Evolutionary conservation across 2,888 invertebrate genomes (phyloP), one percentile per base, ranked within the genome.

Genomic region (Taphrorychus bicolor): DNA sequence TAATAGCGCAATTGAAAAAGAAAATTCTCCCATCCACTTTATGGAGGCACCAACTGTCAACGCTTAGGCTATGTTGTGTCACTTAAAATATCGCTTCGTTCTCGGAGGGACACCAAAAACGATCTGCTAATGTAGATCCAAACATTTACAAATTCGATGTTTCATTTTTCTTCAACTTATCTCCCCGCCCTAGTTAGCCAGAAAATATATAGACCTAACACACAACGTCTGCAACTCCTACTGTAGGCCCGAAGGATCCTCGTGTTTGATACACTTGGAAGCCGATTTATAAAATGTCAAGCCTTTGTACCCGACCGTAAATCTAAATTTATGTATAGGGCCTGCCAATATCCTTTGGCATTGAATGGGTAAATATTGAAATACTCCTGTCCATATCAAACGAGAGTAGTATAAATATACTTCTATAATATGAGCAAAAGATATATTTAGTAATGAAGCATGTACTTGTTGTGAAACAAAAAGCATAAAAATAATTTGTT

Each of bases 231-330:
- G 7, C 32, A 32, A 11, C 32, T 32, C 32, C 32, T 32, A n/a
- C 32, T 32, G 7, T 11, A 32, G 11, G 32, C 3, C 3, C 11
- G 32, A 32, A 32, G 3, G 32, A 32, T 32, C 32, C 32, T 32
- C 32, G 32, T 32, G 32, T 9, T 32, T n/a, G n/a, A n/a, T 7
- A 32, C 32, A 32, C 45, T 9, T 9, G 21, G 45, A 45, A 23
- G 45, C 42, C 21, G 22, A 58, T 58, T 58, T 58, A 45, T 58
- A 58, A 58, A 58, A 58, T 42, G 32, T 45, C 58, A 19, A 42
- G 21, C 45, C 23, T 45, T 58, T 22, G 16, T 19, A 23, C 42
- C 22, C 22, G 58, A 22, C 45, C 45, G 23, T 45, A 58, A 58
- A 58, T 58, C 42, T 42, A 58, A 45, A 42, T 58, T 58, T 58